phyloP scores from a whole-genome alignment of 2,113 vertebrate genomes.

The Serilophus lunatus region DNA sequence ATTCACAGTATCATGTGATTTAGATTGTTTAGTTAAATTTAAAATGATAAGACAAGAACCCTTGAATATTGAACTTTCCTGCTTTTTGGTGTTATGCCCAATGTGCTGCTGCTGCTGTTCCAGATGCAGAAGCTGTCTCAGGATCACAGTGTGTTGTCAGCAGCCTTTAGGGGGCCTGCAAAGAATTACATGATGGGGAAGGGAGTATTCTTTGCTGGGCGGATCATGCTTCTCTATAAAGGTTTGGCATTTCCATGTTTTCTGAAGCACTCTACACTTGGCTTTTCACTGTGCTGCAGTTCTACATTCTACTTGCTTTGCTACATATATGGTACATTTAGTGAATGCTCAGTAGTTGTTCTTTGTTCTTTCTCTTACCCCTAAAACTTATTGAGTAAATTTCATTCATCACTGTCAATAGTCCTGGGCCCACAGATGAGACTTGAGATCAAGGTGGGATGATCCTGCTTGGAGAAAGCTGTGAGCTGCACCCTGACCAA shows the following conservation, averaged over 20 bases:
- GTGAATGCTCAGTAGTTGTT: neutral
- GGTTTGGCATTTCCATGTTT: neutral
- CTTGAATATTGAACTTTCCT: neutral
- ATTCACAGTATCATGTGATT: neutral
- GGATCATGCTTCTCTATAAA: neutral
- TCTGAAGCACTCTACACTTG: neutral
- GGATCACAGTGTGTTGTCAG: accelerated
- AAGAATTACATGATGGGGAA: neutral
- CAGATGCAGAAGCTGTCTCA: neutral
- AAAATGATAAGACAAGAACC: neutral
- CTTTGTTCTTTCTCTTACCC: neutral
- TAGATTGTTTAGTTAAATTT: neutral
- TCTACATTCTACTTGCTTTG: neutral
- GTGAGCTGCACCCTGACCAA: neutral
- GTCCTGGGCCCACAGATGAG: neutral
- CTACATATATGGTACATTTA: neutral
- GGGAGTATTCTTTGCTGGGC: neutral
- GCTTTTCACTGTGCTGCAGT: neutral
- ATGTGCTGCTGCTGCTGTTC: neutral
- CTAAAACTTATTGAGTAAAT: neutral
- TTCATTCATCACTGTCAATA: neutral
- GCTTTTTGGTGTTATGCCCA: neutral
- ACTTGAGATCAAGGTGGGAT: neutral
- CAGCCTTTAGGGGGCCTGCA: neutral
- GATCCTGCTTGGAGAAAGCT: neutral